Evolutionary conservation across 2,113 vertebrate genomes (phyloP).

Genomic region (Engystomops pustulosus): DNA sequence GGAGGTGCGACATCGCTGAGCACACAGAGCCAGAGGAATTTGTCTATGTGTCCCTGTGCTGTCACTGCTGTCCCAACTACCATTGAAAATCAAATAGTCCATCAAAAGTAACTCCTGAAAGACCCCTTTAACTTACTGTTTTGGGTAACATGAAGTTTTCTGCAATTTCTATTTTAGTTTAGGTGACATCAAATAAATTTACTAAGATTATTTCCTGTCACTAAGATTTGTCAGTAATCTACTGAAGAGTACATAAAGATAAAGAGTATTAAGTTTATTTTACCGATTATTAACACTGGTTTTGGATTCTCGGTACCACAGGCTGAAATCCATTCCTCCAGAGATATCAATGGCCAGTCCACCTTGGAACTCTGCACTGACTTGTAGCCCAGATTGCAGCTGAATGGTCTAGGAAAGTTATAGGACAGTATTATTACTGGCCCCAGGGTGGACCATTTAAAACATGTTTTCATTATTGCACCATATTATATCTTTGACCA

Average conservation of each 20-base stretch:
- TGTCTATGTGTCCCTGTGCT: too few species aligned
- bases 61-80: too few species aligned
- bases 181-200: background rate
- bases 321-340: conserved; percentile 96
- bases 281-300: conserved; percentile 94
- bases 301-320: conserved; percentile 98
- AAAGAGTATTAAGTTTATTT: conserved; percentile 17
- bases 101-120: too few species aligned
- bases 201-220: too few species aligned
- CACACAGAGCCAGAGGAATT: too few species aligned
- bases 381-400: conserved; percentile 89
- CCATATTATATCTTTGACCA: too few species aligned
- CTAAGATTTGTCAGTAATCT: too few species aligned
- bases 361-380: conserved; percentile 83
- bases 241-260: background rate
- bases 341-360: conserved; percentile 94
- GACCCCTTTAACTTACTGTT: too few species aligned
- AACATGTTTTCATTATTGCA: conserved; percentile 23
- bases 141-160: too few species aligned
- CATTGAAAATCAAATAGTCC: too few species aligned
- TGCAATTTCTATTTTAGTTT: background rate
- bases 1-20: too few species aligned
- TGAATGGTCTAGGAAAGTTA: conserved; percentile 80
- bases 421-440: conserved; percentile 28
- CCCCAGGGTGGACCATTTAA: background rate